Conservation (phyloP, 2,113 vertebrate genomes). For the Ceuthmochares aereus region DNA sequence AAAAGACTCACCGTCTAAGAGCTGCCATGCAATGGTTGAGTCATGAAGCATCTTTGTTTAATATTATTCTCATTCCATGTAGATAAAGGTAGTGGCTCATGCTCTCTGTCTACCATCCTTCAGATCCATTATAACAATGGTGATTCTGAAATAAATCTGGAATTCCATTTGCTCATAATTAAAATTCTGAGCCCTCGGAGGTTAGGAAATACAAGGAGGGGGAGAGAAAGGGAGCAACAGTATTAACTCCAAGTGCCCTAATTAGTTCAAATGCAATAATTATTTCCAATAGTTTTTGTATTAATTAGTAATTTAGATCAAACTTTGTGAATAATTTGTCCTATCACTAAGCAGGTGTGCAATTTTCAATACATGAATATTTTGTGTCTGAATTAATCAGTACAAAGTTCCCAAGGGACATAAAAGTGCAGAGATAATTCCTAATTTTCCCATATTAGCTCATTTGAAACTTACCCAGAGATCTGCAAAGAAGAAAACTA, state of each 20-base stretch:
- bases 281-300: not conserved
- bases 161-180: not conserved
- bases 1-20: not conserved
- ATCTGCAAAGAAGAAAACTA: not conserved
- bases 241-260: not conserved
- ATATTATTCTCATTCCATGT: not conserved
- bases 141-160: not conserved
- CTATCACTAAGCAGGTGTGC: not conserved
- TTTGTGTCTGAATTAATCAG: conserved; percentile 3
- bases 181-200: not conserved
- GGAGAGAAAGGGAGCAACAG: not conserved
- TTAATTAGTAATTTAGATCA: conserved; percentile 11
- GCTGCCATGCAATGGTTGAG: not conserved
- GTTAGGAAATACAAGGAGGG: not conserved
- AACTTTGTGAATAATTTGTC: conserved; percentile 1
- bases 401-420: not conserved
- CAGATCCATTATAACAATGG: not conserved
- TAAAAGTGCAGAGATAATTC: not conserved
- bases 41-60: not conserved
- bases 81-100: not conserved
- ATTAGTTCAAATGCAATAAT: conserved; percentile 5
- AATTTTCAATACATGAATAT: not conserved
- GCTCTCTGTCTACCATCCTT: not conserved
- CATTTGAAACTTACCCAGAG: not conserved
- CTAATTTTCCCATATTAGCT: not conserved